These are phyloP conservation scores for Danionella cerebrum DNA, from an alignment of 2,113 vertebrate genomes.

Conservation along the genomic window DNA sequence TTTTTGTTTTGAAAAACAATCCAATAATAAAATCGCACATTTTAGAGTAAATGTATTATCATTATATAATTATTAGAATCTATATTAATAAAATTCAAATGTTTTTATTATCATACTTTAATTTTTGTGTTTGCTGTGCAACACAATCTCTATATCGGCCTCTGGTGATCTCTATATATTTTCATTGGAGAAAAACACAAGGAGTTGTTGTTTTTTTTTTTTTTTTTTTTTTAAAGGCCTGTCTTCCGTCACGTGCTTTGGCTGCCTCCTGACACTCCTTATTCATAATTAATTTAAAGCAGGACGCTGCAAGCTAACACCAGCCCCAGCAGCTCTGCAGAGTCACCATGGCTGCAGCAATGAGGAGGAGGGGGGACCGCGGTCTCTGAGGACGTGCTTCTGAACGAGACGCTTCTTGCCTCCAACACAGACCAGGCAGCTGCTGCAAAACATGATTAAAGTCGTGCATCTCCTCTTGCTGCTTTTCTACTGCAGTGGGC, in stretches of 20 bases:
- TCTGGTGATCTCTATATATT: no score
- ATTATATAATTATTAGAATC: no score
- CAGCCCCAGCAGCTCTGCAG: slow-evolving; percentile 20
- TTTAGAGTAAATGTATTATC: no score
- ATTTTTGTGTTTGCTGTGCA: no score
- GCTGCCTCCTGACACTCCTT: slow-evolving; percentile 12
- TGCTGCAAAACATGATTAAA: slow-evolving; percentile 23
- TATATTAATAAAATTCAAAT: no score
- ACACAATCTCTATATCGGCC: no score
- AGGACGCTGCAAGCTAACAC: slow-evolving; percentile 6
- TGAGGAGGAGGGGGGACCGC: not conserved
- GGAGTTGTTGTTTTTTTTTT: no score
- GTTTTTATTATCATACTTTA: no score
- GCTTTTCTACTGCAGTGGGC: slow-evolving; percentile 43
- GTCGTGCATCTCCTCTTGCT: slow-evolving; percentile 38
- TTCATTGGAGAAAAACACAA: no score
- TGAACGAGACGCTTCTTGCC: not conserved
- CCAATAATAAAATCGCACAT: no score
- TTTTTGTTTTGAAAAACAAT: no score
- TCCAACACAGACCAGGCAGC: not conserved
- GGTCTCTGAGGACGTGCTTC: not conserved
- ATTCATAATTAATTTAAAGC: slow-evolving; percentile 34
- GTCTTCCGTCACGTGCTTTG: slow-evolving; percentile 16
- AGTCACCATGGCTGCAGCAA: slow-evolving; percentile 51
- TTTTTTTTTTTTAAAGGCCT: no score